These are phyloP conservation scores for Cantharis nigra DNA, from an alignment of 2,888 invertebrate genomes.

Conservation along the genomic window DNA sequence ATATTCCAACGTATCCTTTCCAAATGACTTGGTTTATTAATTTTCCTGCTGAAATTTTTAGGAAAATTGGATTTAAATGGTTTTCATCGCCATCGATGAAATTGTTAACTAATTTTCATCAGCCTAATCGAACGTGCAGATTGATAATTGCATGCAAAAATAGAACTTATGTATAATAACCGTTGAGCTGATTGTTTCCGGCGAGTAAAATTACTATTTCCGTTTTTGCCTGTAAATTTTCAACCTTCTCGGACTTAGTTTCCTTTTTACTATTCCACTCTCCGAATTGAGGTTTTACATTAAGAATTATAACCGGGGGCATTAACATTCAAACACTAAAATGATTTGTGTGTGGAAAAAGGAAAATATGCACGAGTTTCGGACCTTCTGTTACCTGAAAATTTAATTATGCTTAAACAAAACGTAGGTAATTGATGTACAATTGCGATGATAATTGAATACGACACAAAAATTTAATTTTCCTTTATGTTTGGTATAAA, in stretches of 20 bases:
- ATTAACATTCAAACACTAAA: constrained; percentile 23
- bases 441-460: constrained; percentile 37
- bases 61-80: not conserved
- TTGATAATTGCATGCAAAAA: constrained; percentile 34
- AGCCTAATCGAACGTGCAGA: constrained; percentile 32
- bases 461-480: constrained; percentile 38
- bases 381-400: constrained; percentile 26
- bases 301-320: constrained; percentile 20
- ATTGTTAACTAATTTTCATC: constrained; percentile 8
- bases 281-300: constrained; percentile 6
- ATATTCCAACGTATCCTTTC: not conserved
- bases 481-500: constrained; percentile 8
- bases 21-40: not conserved
- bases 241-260: not conserved
- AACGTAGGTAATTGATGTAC: constrained; percentile 29
- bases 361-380: constrained; percentile 16
- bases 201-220: constrained; percentile 41
- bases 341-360: constrained; percentile 23
- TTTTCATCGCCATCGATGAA: not conserved
- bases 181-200: constrained; percentile 40
- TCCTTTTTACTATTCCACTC: constrained; percentile 1
- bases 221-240: constrained; percentile 20
- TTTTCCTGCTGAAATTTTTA: not conserved
- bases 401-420: constrained; percentile 33
- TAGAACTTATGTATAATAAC: constrained; percentile 34